A percentile compares a stretch with the other conserved stretches of the same genome.
These are phyloP conservation scores for Nasonia longicornis DNA, from an alignment of 1,140 invertebrate species.

Conservation along the genomic window DNA sequence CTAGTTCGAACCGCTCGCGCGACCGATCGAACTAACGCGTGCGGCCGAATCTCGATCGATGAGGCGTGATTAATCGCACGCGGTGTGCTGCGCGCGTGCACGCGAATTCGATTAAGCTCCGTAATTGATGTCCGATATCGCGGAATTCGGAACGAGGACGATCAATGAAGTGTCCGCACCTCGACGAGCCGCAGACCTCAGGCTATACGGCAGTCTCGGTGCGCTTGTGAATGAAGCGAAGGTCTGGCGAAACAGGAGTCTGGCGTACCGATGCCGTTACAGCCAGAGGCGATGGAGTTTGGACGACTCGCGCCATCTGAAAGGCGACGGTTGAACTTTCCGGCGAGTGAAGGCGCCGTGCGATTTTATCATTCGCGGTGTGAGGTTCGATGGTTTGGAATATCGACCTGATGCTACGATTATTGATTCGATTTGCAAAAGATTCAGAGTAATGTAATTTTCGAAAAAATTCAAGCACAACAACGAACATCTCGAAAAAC, in stretches of 20 bases:
- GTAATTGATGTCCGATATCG: constrained; percentile 11
- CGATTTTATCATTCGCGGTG: constrained; percentile 39
- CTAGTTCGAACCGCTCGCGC: background rate
- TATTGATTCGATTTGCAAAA: too few species aligned
- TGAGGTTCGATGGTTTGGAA: background rate
- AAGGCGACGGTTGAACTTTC: constrained; percentile 1
- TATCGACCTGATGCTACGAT: background rate
- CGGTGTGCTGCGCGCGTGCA: background rate
- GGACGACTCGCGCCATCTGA: constrained; percentile 46
- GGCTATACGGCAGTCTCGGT: background rate
- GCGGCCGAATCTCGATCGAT: constrained; percentile 10
- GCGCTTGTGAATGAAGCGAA: constrained; percentile 27
- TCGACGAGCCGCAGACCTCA: background rate
- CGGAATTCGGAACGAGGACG: constrained; percentile 52
- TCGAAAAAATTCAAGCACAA: too few species aligned
- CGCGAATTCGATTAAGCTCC: constrained; percentile 12
- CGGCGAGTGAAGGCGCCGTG: background rate
- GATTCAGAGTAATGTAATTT: too few species aligned
- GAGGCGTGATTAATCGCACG: constrained; percentile 18
- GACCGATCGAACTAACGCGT: background rate
- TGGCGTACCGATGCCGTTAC: constrained; percentile 45
- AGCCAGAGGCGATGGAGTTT: background rate
- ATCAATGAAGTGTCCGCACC: constrained; percentile 44
- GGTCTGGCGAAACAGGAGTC: constrained; percentile 26
- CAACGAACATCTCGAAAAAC: too few species aligned